Percentiles rank a stretch among this genome's conserved stretches.
These are phyloP conservation scores for Micrastur ruficollis DNA, from an alignment of 2,797 vertebrate species.

Conservation along the genomic window DNA sequence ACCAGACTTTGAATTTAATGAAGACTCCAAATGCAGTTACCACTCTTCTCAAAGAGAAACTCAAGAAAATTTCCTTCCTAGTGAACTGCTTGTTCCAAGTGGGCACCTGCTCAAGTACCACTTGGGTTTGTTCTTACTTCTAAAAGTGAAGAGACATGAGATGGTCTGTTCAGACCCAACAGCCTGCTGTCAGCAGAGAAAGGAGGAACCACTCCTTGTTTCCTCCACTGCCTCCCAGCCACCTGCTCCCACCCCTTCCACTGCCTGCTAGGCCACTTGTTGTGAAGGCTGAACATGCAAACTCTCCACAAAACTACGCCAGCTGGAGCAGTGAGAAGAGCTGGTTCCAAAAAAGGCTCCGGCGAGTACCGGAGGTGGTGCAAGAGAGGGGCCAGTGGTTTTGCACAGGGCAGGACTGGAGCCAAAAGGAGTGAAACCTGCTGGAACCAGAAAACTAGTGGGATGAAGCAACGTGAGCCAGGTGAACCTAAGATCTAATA, in stretches of 20 bases:
- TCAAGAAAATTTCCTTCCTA: neutral
- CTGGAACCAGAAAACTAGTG: neutral
- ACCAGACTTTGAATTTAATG: neutral
- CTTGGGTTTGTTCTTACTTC: neutral
- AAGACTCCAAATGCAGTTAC: neutral
- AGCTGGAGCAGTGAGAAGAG: neutral
- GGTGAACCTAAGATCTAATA: neutral
- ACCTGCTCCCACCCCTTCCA: neutral
- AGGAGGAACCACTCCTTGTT: neutral
- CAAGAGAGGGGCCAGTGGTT: neutral
- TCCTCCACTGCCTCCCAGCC: neutral
- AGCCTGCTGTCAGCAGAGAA: neutral
- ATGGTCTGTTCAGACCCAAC: neutral
- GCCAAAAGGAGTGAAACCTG: neutral
- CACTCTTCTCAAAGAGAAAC: neutral
- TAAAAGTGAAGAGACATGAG: neutral
- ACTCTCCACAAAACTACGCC: neutral
- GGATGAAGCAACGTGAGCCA: neutral
- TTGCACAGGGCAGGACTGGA: neutral
- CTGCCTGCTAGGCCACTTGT: neutral
- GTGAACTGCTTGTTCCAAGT: neutral
- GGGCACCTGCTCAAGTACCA: neutral
- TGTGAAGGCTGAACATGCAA: neutral
- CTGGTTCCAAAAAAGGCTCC: neutral
- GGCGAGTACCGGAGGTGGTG: fast-evolving